These are phyloP conservation scores for Corythoichthys haematopterus DNA, from an alignment of 2,113 vertebrate genomes.

Conservation along the genomic window DNA sequence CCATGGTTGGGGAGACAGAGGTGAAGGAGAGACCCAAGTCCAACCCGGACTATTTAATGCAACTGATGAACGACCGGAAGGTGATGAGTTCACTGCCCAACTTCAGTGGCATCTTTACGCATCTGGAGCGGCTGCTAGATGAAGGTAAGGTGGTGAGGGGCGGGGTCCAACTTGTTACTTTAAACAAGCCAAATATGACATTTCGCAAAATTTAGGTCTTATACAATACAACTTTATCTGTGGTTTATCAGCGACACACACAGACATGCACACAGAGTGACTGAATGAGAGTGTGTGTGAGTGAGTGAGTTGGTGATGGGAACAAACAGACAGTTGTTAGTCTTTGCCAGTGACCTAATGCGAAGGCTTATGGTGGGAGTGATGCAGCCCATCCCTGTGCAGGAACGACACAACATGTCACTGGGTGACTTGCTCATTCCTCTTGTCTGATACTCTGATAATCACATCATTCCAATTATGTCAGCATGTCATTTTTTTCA, in stretches of 20 bases:
- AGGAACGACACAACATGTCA: slow-evolving; percentile 53
- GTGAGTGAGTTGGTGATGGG: slow-evolving; percentile 53
- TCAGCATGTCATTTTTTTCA: background rate
- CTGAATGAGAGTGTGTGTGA: slow-evolving; percentile 17
- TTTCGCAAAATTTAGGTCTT: slow-evolving; percentile 12
- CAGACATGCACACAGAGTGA: slow-evolving; percentile 25
- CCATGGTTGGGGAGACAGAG: slow-evolving; percentile 97
- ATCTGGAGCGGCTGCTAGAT: slow-evolving; percentile 93
- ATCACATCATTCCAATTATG: background rate
- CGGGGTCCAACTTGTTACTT: background rate
- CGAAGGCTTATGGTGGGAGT: slow-evolving; percentile 65
- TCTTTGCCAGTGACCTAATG: slow-evolving; percentile 70
- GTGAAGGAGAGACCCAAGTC: slow-evolving; percentile 96
- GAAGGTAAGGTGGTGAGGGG: slow-evolving; percentile 76
- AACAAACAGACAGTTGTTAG: slow-evolving; percentile 73
- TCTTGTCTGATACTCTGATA: background rate
- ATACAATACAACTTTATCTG: background rate
- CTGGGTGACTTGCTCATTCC: slow-evolving; percentile 33
- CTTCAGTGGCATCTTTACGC: slow-evolving; percentile 98
- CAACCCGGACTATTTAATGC: slow-evolving; percentile 96
- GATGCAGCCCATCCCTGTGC: slow-evolving; percentile 63
- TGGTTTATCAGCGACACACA: background rate
- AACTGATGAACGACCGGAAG: slow-evolving; percentile 98
- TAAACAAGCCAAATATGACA: slow-evolving; percentile 11
- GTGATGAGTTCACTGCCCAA: slow-evolving; percentile 97